Percentiles rank a stretch among this genome's conserved stretches.
These are phyloP conservation scores for Zophobas morio DNA, from an alignment of 1,140 invertebrate species.

Conservation along the genomic window DNA sequence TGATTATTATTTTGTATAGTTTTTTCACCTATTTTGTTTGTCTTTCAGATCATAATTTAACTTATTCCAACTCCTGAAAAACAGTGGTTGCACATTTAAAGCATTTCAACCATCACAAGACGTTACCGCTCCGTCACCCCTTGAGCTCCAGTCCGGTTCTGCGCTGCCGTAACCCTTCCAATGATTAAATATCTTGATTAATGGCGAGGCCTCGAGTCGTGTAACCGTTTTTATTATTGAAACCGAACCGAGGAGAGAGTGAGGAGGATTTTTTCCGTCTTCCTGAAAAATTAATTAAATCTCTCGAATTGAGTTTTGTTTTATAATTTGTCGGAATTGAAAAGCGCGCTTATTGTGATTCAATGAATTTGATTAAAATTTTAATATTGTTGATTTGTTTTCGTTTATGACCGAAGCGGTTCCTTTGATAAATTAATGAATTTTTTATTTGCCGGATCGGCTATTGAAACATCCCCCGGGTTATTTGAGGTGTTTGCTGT, in stretches of 20 bases:
- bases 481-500: constrained; percentile 6
- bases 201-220: constrained; percentile 43
- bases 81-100: too few relatives aligned
- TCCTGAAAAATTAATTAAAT: constrained; percentile 54
- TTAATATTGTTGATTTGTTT: constrained; percentile 54
- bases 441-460: constrained; percentile 46
- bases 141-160: too few relatives aligned
- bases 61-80: too few relatives aligned
- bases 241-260: constrained; percentile 14
- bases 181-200: constrained; percentile 52
- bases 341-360: constrained; percentile 52
- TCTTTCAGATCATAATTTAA: too few relatives aligned
- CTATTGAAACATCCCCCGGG: constrained; percentile 1
- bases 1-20: too few relatives aligned
- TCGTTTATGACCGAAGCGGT: constrained; percentile 41
- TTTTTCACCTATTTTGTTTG: too few relatives aligned
- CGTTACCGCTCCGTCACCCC: too few relatives aligned
- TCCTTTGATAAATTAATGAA: constrained; percentile 54
- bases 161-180: constrained; percentile 29
- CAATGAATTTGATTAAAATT: constrained; percentile 56
- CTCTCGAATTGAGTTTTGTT: constrained; percentile 51
- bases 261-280: constrained; percentile 39
- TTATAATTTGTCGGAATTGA: constrained; percentile 52
- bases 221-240: constrained; percentile 47
- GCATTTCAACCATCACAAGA: too few relatives aligned